These are phyloP conservation scores for Aphis gossypii DNA, from an alignment of 1,140 invertebrate genomes.

Conservation along the genomic window DNA sequence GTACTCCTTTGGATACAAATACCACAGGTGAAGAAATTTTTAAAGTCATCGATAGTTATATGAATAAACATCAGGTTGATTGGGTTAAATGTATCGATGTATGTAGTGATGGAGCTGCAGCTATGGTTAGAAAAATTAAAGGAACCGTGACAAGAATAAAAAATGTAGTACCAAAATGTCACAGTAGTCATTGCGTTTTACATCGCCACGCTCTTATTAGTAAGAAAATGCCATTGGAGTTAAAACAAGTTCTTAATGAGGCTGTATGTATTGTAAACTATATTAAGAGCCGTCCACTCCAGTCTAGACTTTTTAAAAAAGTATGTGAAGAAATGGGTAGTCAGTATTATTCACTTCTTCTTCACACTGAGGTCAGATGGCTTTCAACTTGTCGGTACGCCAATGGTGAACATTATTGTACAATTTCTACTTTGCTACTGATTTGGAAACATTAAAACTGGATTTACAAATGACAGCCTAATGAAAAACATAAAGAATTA, in stretches of 20 bases:
- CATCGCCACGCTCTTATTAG: slow-evolving; percentile 46
- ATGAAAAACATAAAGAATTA: too few species aligned
- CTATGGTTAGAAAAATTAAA: slow-evolving; percentile 25
- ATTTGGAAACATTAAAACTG: too few species aligned
- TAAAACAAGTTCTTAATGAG: slow-evolving; percentile 11
- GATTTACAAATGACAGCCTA: too few species aligned
- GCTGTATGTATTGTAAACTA: slow-evolving; percentile 19
- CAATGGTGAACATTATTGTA: too few species aligned
- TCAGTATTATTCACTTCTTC: slow-evolving; percentile 21
- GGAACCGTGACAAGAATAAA: neutral
- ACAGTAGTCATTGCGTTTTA: slow-evolving; percentile 21
- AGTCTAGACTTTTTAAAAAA: slow-evolving; percentile 29
- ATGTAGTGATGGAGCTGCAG: slow-evolving; percentile 16
- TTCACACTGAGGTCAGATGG: slow-evolving; percentile 63
- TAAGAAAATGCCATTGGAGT: too few species aligned
- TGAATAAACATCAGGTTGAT: neutral
- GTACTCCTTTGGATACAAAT: neutral
- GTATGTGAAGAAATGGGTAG: slow-evolving; percentile 28
- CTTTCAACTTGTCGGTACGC: too few species aligned
- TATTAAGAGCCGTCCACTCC: neutral
- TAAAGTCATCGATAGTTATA: neutral
- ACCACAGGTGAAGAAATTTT: slow-evolving; percentile 41
- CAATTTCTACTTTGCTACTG: too few species aligned
- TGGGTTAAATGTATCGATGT: neutral
- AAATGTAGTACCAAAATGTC: slow-evolving; percentile 8